These are phyloP conservation scores for Myotis findleyi DNA, from an alignment of 2,797 vertebrate species.

Conservation along the genomic window DNA sequence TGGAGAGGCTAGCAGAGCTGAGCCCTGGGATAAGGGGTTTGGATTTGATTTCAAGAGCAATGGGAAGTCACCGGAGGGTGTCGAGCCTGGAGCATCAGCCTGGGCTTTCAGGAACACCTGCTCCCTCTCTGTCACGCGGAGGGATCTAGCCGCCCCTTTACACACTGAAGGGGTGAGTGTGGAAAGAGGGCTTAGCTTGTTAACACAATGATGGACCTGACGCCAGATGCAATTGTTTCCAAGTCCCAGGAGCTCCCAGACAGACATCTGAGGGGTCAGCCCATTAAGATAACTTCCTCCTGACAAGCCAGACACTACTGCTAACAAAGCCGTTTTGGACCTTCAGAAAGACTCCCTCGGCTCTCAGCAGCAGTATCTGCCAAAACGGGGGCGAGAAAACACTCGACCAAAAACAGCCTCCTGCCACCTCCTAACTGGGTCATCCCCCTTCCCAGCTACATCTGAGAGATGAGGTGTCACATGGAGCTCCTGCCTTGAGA, in stretches of 20 bases:
- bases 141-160: background rate
- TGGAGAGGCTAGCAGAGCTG: background rate
- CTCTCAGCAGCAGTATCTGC: background rate
- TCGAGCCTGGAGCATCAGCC: background rate
- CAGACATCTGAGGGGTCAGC: background rate
- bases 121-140: background rate
- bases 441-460: constrained; percentile 70
- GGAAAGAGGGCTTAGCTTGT: background rate
- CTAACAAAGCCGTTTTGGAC: background rate
- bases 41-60: background rate
- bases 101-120: background rate
- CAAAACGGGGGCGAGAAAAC: background rate
- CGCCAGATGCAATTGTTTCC: background rate
- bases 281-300: background rate
- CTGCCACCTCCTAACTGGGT: constrained; percentile 78
- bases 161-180: too few relatives aligned
- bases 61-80: background rate
- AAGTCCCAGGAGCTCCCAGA: background rate
- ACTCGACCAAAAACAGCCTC: constrained; percentile 65
- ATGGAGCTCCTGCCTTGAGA: constrained; percentile 54
- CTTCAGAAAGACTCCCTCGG: background rate
- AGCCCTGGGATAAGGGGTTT: background rate
- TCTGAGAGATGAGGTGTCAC: constrained; percentile 73
- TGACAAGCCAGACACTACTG: background rate
- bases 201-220: background rate